Evolutionary conservation across 1,140 invertebrate species (phyloP).

Genomic region (Drosophila prosaltans): DNA sequence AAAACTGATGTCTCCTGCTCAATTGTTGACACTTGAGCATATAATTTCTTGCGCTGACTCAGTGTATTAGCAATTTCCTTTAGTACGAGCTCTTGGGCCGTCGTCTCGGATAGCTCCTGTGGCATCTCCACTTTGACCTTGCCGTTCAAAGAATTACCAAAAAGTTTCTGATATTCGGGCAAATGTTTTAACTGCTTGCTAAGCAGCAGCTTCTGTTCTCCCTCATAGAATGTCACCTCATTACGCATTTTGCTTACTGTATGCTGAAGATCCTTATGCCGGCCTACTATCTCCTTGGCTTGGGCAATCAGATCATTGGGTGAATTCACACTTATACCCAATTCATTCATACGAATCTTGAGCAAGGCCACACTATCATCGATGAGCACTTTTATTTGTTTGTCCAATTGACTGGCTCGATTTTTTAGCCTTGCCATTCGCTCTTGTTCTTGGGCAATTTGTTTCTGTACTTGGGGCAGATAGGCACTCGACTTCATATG

Average conservation of each 20-base stretch:
- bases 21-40: conserved; percentile 89
- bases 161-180: conserved; percentile 85
- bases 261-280: conserved; percentile 95
- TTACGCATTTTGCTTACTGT: conserved; percentile 92
- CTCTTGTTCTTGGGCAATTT: conserved; percentile 93
- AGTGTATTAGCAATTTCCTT: conserved; percentile 93
- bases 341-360: conserved; percentile 94
- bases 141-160: conserved; percentile 50
- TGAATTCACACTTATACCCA: conserved; percentile 93
- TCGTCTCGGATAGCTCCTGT: conserved; percentile 85
- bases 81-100: conserved; percentile 90
- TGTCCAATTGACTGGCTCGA: conserved; percentile 92
- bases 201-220: conserved; percentile 88
- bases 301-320: conserved; percentile 93
- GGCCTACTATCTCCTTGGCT: conserved; percentile 95
- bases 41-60: conserved; percentile 90
- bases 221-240: conserved; percentile 88
- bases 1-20: conserved; percentile 90
- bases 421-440: conserved; percentile 91
- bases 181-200: conserved; percentile 84
- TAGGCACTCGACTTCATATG: conserved; percentile 92
- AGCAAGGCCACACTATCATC: conserved; percentile 95
- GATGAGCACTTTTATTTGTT: conserved; percentile 94
- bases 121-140: conserved; percentile 69
- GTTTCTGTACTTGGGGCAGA: conserved; percentile 87